These are phyloP conservation scores for Eremophila alpestris DNA, from an alignment of 2,797 vertebrate species.

Conservation along the genomic window DNA sequence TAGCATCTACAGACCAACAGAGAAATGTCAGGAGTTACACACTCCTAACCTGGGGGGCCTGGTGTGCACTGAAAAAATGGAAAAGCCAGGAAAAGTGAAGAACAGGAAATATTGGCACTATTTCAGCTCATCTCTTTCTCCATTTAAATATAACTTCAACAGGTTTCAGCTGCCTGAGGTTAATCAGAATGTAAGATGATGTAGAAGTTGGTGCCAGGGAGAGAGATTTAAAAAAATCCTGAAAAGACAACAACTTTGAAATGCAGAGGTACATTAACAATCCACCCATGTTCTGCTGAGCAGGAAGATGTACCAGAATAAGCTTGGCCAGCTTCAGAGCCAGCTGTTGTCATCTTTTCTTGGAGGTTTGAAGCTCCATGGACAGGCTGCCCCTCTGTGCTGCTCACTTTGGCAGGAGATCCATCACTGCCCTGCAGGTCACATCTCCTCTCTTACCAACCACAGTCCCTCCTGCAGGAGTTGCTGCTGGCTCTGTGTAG, in stretches of 20 bases:
- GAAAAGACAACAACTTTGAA: background rate
- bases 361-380: background rate
- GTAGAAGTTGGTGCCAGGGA: background rate
- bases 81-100: background rate
- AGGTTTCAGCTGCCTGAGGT: background rate
- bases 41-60: background rate
- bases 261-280: background rate
- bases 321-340: background rate
- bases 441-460: background rate
- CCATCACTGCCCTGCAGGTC: background rate
- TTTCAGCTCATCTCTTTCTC: background rate
- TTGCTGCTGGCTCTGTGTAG: background rate
- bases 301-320: background rate
- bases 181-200: background rate
- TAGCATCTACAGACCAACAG: background rate
- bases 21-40: background rate
- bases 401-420: background rate
- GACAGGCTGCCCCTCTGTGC: accelerated
- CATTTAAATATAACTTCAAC: background rate
- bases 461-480: accelerated
- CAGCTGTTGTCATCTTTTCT: background rate
- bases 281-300: background rate
- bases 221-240: background rate
- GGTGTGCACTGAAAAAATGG: background rate
- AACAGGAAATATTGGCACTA: background rate